Base-by-base conservation (phyloP, 1,140 invertebrate species). In the Drosophila nannoptera region DNA sequence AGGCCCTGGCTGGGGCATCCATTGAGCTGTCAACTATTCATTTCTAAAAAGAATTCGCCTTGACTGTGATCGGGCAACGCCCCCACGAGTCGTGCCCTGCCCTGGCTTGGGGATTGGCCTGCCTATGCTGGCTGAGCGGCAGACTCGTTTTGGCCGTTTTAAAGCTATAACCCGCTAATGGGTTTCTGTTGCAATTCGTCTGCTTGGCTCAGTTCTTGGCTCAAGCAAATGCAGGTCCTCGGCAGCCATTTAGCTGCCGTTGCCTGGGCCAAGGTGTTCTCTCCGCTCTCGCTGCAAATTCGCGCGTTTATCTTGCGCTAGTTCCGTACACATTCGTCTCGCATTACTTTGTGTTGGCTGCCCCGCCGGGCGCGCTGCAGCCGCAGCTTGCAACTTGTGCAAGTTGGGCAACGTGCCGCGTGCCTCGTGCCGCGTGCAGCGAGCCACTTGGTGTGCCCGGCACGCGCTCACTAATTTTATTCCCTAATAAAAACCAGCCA, bases 401-500 rank as follows among this genome's bases (percentile, higher is more conserved):
- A 22, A 12, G 8, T 43, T 43, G 42, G 22, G 22, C 50, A 32
- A 40, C 62, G 45, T 54, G 52, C 54, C 54, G 43, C 22, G 22
- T 56, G 42, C 53, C n/a, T n/a, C 62, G 45, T 54, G 52, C 54
- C 54, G 43, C 22, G 22, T 56, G 42, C 53, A 14, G 22, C 53
- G 50, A 59, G 49, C 65, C 50, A 68, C 70, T 86, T 68, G 76
- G 73, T 65, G 73, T 84, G 78, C 80, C 64, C 69, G 81, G 80
- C 80, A 83, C 80, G 80, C 76, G 73, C 76, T 80, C 65, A 84
- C 80, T 86, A 84, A 84, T 84, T 84, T 84, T 84, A 84, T 84
- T 86, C 80, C 81, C 77, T 84, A 86, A 84, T 84, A 84, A 84
- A 86, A 84, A 77, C 65, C 65, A 68, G 78, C 46, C 69, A 54